A percentile compares a stretch with the other conserved stretches of the same genome.
Conservation (phyloP, 2,888 invertebrate genomes). For the Phyllotreta striolata region DNA sequence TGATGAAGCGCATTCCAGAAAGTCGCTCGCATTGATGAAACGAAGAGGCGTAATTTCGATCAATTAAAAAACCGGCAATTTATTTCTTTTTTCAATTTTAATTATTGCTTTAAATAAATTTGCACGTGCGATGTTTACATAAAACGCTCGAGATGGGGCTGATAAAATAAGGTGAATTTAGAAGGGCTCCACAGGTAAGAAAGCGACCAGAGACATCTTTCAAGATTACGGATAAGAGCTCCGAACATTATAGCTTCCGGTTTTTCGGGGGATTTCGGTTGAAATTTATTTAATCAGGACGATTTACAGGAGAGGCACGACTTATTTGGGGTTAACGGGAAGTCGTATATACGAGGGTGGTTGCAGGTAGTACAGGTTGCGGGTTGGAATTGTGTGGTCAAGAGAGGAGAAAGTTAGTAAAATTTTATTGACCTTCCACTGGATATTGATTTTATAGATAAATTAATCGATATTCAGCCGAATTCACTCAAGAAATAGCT, state of each 20-base stretch:
- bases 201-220: constrained; percentile 17
- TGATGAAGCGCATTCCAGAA: neutral
- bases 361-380: neutral
- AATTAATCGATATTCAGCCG: neutral
- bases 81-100: no score
- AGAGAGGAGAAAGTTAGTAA: neutral
- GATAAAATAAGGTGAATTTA: neutral
- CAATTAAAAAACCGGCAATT: no score
- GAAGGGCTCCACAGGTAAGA: constrained; percentile 5
- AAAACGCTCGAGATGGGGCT: no score
- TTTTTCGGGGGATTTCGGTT: constrained; percentile 20
- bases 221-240: constrained; percentile 30
- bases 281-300: constrained; percentile 28
- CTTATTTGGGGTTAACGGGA: neutral
- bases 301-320: constrained; percentile 22
- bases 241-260: constrained; percentile 37
- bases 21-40: no score
- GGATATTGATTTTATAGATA: neutral
- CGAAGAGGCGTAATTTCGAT: no score
- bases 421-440: neutral
- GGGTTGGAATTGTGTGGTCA: no score
- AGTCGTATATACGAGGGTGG: neutral
- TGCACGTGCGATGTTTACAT: no score
- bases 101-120: no score
- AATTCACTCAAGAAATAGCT: constrained; percentile 13